Evolutionary conservation across 2,888 invertebrate genomes (phyloP).

Genomic region (Uloborus plumipes): DNA sequence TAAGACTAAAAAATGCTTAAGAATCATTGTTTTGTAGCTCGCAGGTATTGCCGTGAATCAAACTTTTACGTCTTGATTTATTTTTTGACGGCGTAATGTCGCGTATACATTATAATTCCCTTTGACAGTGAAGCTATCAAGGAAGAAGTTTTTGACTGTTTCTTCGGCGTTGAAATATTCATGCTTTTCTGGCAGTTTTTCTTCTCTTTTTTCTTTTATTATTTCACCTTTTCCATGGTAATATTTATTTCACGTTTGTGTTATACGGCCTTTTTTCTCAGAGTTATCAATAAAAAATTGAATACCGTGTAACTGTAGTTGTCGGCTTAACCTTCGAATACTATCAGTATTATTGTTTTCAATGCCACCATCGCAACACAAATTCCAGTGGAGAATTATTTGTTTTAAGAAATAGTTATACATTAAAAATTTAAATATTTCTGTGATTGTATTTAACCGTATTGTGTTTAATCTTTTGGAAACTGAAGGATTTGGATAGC

Average conservation of each 20-base stretch:
- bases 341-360: too few species aligned
- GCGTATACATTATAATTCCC: slow-evolving; percentile 40
- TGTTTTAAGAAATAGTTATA: too few species aligned
- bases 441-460: too few species aligned
- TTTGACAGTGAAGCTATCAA: slow-evolving; percentile 14
- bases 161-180: slow-evolving; percentile 51
- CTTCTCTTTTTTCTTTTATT: slow-evolving; percentile 11
- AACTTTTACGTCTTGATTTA: slow-evolving; percentile 12
- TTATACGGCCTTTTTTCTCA: slow-evolving; percentile 29
- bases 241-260: slow-evolving; percentile 46
- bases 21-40: slow-evolving; percentile 25
- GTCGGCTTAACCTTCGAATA: too few species aligned
- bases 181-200: slow-evolving; percentile 32
- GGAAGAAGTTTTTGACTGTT: slow-evolving; percentile 36
- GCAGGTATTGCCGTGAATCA: slow-evolving; percentile 22
- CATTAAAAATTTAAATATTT: too few species aligned
- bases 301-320: slow-evolving; percentile 22
- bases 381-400: too few species aligned
- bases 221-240: slow-evolving; percentile 2
- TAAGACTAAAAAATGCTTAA: slow-evolving; percentile 29
- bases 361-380: too few species aligned
- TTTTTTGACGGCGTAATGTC: slow-evolving; percentile 30
- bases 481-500: too few species aligned
- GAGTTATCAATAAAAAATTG: slow-evolving; percentile 28
- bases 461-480: too few species aligned